Evolutionary conservation across 2,113 vertebrate genomes (phyloP), one percentile per base, ranked within the genome.

Genomic region (Callospermophilus lateralis): DNA sequence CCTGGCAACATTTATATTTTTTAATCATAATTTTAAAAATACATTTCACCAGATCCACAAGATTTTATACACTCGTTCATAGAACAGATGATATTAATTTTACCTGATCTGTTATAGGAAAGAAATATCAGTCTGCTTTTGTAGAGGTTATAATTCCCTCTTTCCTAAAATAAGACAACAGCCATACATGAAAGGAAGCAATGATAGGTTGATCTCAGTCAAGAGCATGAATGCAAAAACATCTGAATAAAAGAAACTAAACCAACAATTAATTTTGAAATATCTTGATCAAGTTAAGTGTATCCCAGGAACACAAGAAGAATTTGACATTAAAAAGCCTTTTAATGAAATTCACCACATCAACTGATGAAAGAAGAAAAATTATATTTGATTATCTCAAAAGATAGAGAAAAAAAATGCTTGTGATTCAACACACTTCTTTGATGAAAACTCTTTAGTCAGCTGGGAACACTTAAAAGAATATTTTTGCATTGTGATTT

Each of bases 401-500:
- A 93, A 72, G 9, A 81, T 45, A 2, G 4, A 79, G 42, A 3
- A 79, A 63, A 55, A 68, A 45, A 2, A 9, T 45, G 45, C 45
- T 45, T 53, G 26, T 65, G 42, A 90, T 73, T 61, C n/a, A 53
- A 65, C 30, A 83, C 22, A 72, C 39, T n/a, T 73, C 65, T 63
- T 51, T 93, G 53, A 91, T 88, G 58, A 73, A 76, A 95, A 5
- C 53, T 30, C 70, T 53, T 92, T 45, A 39, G 8, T 55, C 17
- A 73, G 11, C 45, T 39, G 65, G 6, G 16, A 78, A 84, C 32
- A 73, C 53, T 88, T 91, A 65, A 70, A 74, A 91, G 73, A 73
- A 78, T 34, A 84, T 73, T 73, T 95, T 94, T 88, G 37, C 16
- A 20, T 91, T 58, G 58, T 84, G 17, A 94, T 84, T 88, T 78